Evolutionary conservation across 2,888 invertebrate species (phyloP).

Genomic region (Idaea biselata): DNA sequence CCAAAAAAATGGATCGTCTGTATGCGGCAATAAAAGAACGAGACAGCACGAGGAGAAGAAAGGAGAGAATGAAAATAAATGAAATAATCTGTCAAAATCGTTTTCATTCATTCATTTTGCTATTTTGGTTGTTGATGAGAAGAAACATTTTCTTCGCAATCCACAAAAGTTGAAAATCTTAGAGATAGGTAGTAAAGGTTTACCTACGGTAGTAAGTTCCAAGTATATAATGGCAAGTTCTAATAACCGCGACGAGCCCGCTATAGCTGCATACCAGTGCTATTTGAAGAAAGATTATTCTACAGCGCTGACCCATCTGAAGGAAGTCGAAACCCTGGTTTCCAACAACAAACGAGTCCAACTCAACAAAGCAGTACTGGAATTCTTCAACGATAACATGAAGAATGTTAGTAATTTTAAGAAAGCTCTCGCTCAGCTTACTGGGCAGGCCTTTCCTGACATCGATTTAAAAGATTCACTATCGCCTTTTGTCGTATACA

Average conservation of each 20-base stretch:
- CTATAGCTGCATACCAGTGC: constrained; percentile 80
- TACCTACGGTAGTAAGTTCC: neutral
- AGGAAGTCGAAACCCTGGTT: constrained; percentile 81
- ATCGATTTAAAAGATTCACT: constrained; percentile 60
- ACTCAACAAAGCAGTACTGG: constrained; percentile 92
- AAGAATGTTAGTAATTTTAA: constrained; percentile 87
- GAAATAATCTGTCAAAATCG: neutral
- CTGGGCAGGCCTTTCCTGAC: constrained; percentile 73
- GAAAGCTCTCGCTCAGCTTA: constrained; percentile 83
- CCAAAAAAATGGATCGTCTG: neutral
- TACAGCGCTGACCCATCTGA: constrained; percentile 81
- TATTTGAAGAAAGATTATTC: constrained; percentile 84
- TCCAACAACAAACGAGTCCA: constrained; percentile 86
- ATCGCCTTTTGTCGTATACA: constrained; percentile 82
- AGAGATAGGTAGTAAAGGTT: neutral
- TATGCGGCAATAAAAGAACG: neutral
- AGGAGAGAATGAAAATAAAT: neutral
- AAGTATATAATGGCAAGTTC: constrained; percentile 47
- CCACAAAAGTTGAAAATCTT: neutral
- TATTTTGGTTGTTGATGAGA: neutral
- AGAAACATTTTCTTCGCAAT: neutral
- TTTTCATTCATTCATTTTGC: neutral
- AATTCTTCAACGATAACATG: constrained; percentile 88
- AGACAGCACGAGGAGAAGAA: neutral
- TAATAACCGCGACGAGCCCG: constrained; percentile 75